Conservation (phyloP, 2,797 vertebrate species). For the Tapirus indicus region DNA sequence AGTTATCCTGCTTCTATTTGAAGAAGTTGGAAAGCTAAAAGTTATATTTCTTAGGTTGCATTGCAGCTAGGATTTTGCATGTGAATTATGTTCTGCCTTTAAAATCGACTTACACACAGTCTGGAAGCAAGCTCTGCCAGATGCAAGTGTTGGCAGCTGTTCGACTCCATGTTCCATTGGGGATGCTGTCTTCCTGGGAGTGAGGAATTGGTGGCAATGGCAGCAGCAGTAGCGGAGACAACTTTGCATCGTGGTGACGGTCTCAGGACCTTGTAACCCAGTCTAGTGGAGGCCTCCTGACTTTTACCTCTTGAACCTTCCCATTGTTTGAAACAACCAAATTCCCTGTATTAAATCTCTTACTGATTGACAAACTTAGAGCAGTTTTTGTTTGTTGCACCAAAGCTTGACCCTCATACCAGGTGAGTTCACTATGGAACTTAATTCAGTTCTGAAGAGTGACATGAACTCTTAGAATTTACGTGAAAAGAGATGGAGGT, state of each 20-base stretch:
- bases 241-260: not conserved
- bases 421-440: not conserved
- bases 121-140: not conserved
- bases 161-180: not conserved
- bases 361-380: constrained; percentile 2
- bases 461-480: not conserved
- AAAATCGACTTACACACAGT: not conserved
- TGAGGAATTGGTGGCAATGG: not conserved
- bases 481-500: not conserved
- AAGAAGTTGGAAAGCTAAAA: not conserved
- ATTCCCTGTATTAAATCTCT: not conserved
- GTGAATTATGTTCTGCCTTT: not conserved
- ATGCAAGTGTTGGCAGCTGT: too few relatives aligned
- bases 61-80: not conserved
- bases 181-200: not conserved
- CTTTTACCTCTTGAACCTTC: not conserved
- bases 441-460: constrained; percentile 14
- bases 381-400: not conserved
- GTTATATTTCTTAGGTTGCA: not conserved
- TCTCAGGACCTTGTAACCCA: not conserved
- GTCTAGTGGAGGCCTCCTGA: not conserved
- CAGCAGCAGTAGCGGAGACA: not conserved
- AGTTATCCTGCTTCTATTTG: not conserved
- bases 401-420: not conserved
- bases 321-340: constrained; percentile 6